Base-by-base conservation (phyloP, 2,888 invertebrate species). In the Alviniconcha strummeri region DNA sequence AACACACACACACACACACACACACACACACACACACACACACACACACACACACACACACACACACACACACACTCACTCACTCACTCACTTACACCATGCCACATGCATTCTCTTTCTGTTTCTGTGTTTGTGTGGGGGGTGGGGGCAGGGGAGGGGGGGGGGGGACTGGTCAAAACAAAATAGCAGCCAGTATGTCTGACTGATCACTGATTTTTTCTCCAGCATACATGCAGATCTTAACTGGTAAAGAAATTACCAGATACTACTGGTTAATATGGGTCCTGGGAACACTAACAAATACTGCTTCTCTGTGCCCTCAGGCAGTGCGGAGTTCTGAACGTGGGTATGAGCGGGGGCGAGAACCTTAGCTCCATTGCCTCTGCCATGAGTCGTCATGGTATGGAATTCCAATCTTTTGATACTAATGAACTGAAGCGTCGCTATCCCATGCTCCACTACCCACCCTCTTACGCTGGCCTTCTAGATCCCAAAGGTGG, bases 401-500 rank as follows among this genome's bases (percentile, higher is more conserved):
- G 57, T 5, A 76, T 80, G 75, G 74, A 74, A 54, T 81, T 69
- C 81, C 69, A 79, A 54, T 13, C 15, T 7, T 19, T 84, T 4
- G 17, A 55, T 1, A 3, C 77, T 3, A 15, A 11, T 1, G 81
- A 84, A 52, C 54, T 84, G 52, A 15, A 13, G 8, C n/a, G 13
- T 5, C 77, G 74, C 36, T 84, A 69, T 17, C 88, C 89, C 11
- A 83, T 84, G 85, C 76, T 89, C 57, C 75, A n/a, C 7, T 85
- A 87, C 54, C 55, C 81, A 8, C 17, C 75, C 1, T 79, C 57
- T 9, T 69, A 72, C 77, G 77, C 8, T 4, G 88, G 83, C 36
- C 74, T 90, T 9, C 80, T 86, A 2, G 90, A 90, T 56, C 82
- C 80, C n/a, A 86, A 83, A 2, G 90, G 85, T 0, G 90, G 90